phyloP scores from a whole-genome alignment of 2,797 vertebrate species.

The Hypotaenidia okinawae region DNA sequence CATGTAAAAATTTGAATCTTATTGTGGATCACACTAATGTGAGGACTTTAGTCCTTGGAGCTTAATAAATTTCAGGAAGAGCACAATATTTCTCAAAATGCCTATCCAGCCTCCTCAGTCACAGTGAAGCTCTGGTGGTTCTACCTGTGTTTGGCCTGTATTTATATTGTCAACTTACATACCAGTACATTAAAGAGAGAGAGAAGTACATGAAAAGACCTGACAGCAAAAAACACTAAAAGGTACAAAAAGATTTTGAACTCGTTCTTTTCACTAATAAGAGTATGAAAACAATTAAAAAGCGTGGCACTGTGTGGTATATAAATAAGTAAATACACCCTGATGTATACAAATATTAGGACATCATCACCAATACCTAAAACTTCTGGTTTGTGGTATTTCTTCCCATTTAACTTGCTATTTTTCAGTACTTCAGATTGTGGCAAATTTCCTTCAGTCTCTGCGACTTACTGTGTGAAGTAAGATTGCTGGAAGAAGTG shows the following conservation, averaged over 20 bases:
- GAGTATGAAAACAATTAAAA: neutral
- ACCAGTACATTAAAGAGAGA: neutral
- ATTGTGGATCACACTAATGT: neutral
- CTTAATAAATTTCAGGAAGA: neutral
- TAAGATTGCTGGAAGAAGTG: neutral
- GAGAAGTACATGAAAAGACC: neutral
- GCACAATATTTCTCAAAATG: neutral
- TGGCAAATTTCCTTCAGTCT: neutral
- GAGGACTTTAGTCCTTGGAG: neutral
- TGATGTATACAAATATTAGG: neutral
- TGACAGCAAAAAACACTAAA: neutral
- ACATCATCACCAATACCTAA: neutral
- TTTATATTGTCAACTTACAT: neutral
- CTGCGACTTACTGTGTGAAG: neutral
- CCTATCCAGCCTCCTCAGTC: neutral
- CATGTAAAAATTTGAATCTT: neutral
- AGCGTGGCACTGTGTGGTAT: accelerated
- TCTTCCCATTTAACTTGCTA: neutral
- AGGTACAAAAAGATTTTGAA: neutral
- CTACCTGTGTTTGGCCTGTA: neutral
- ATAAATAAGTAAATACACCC: neutral
- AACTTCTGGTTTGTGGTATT: neutral
- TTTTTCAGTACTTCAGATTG: neutral
- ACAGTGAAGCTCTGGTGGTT: neutral
- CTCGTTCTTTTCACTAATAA: neutral